Percentiles rank a stretch among this genome's conserved stretches.
Evolutionary conservation across 2,113 vertebrate species (phyloP).

Genomic region (Bujurquina vittata): DNA sequence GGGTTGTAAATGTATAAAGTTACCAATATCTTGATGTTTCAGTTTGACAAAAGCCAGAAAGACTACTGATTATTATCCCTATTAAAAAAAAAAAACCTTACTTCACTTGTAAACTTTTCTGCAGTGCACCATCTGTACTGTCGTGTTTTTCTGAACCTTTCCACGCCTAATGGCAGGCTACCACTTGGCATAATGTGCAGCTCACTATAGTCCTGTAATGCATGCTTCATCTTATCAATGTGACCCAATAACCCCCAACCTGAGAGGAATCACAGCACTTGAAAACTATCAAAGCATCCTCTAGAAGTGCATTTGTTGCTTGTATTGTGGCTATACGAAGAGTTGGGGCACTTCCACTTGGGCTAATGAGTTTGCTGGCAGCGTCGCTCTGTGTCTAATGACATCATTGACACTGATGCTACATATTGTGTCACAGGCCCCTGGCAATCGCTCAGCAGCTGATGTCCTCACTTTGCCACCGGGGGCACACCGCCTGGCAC

Average conservation of each 20-base stretch:
- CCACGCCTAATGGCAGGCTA: neutral
- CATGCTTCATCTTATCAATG: conserved; percentile 30
- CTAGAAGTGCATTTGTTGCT: conserved; percentile 54
- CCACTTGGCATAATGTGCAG: conserved; percentile 27
- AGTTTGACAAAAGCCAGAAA: conserved; percentile 1
- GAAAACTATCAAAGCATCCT: conserved; percentile 56
- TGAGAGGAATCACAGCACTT: conserved; percentile 39
- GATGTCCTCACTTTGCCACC: conserved; percentile 55
- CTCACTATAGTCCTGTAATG: conserved; percentile 16
- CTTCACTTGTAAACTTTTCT: neutral
- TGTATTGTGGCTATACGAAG: conserved; percentile 19
- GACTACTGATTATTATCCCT: neutral
- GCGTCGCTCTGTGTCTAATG: conserved; percentile 53
- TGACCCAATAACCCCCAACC: conserved; percentile 23
- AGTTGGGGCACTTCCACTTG: conserved; percentile 59
- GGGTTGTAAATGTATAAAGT: neutral
- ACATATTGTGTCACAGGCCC: conserved; percentile 64
- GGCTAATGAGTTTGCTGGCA: conserved; percentile 75
- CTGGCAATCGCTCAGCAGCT: conserved; percentile 61
- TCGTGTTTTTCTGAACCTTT: conserved; percentile 19
- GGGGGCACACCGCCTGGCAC: conserved; percentile 54
- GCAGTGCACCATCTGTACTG: neutral
- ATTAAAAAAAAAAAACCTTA: neutral
- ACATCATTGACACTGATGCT: conserved; percentile 71
- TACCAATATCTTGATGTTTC: neutral